phyloP scores from a whole-genome alignment of 2,113 vertebrate species.

The Siphamia tubifer region DNA sequence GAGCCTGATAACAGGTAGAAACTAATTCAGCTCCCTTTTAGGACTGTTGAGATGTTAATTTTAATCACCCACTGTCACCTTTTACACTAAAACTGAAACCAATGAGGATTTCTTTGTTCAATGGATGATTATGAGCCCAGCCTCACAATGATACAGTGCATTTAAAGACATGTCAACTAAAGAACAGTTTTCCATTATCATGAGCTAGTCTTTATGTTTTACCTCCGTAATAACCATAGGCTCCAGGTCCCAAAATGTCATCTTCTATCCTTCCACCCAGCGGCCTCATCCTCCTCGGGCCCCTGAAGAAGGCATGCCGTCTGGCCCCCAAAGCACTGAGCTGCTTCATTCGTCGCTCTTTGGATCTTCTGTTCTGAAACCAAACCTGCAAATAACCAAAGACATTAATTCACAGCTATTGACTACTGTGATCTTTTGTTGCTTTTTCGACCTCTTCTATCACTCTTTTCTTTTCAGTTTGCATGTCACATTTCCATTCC shows the following conservation, averaged over 20 bases:
- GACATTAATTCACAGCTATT: background rate
- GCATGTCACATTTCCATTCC: no score
- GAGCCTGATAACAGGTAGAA: background rate
- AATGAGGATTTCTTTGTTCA: background rate
- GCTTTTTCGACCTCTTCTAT: background rate
- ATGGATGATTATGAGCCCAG: background rate
- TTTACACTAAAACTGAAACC: background rate
- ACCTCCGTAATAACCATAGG: constrained; percentile 97
- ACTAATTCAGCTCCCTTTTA: background rate
- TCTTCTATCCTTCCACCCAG: constrained; percentile 93
- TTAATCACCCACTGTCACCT: background rate
- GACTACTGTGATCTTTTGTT: background rate
- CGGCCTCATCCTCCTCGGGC: constrained; percentile 92
- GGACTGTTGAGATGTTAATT: background rate
- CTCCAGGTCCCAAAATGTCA: constrained; percentile 91
- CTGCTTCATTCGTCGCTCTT: constrained; percentile 95
- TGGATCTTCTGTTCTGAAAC: constrained; percentile 85
- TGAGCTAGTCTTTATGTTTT: constrained; percentile 25
- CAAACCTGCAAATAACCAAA: constrained; percentile 57
- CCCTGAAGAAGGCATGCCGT: constrained; percentile 93
- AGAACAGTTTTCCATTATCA: background rate
- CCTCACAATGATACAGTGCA: background rate
- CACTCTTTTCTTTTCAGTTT: no score
- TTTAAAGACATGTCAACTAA: background rate
- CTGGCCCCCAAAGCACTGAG: constrained; percentile 91